phyloP scores from a whole-genome alignment of 2,113 vertebrate genomes.

The Mastomys natalensis region DNA sequence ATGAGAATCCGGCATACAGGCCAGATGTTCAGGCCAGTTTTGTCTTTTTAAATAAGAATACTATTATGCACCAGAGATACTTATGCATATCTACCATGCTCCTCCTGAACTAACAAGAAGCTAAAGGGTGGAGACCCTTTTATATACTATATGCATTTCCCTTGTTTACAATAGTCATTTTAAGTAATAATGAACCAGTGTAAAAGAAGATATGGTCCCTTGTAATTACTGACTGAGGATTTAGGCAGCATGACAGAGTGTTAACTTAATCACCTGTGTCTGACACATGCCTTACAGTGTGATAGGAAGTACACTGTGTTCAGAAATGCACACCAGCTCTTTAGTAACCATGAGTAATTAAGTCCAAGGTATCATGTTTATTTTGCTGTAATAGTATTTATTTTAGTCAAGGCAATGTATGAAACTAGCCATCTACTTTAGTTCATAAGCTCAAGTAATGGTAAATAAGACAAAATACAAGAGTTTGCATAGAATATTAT shows the following conservation, averaged over 20 bases:
- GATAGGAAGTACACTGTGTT: not conserved
- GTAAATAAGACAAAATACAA: not conserved
- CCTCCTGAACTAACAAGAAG: not conserved
- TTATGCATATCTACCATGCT: not conserved
- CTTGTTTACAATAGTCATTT: not conserved
- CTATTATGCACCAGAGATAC: not conserved
- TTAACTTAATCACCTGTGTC: not conserved
- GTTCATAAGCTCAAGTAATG: not conserved
- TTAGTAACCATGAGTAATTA: not conserved
- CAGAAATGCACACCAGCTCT: not conserved
- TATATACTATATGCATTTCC: not conserved
- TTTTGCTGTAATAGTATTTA: not conserved
- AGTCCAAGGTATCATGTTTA: not conserved
- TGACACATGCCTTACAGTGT: not conserved
- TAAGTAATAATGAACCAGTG: not conserved
- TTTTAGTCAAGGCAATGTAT: not conserved
- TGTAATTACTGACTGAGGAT: not conserved
- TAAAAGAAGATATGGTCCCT: not conserved
- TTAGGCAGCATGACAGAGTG: not conserved
- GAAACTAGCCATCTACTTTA: not conserved
- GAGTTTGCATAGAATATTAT: not conserved
- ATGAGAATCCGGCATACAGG: not conserved
- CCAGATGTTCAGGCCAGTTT: not conserved
- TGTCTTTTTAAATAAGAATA: conserved; percentile 24
- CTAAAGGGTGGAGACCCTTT: not conserved